These are phyloP conservation scores for Accipiter virgatus DNA, from an alignment of 2,113 vertebrate species.

Conservation along the genomic window DNA sequence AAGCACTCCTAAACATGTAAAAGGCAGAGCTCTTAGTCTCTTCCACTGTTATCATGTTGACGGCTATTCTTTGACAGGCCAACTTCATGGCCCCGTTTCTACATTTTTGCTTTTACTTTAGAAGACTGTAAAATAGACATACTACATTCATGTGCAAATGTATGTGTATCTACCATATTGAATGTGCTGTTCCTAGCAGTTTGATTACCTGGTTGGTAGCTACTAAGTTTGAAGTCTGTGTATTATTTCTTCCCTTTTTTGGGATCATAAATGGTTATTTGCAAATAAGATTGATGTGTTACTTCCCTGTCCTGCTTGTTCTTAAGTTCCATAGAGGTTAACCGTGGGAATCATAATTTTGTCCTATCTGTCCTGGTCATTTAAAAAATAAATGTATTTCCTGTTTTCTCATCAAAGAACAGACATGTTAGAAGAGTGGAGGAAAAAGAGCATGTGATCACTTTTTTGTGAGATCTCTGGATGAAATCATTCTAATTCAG, in stretches of 20 bases:
- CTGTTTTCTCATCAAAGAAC: conserved; percentile 9
- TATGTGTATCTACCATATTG: background rate
- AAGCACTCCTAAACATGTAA: background rate
- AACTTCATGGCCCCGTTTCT: background rate
- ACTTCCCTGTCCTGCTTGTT: background rate
- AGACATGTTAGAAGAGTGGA: background rate
- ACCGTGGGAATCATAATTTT: background rate
- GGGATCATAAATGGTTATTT: background rate
- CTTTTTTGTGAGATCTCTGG: background rate
- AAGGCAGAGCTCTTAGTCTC: background rate
- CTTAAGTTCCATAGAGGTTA: background rate
- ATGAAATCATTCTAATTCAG: background rate
- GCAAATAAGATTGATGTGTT: background rate
- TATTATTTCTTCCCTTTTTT: background rate
- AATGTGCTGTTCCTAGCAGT: background rate
- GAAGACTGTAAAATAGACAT: background rate
- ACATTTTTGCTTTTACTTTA: background rate
- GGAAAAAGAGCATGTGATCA: background rate
- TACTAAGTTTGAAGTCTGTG: background rate
- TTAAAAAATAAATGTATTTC: conserved; percentile 3
- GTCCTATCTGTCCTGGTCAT: background rate
- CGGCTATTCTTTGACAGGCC: background rate
- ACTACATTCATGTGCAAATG: background rate
- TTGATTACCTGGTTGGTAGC: background rate
- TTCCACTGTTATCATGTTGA: background rate